A percentile compares a stretch with the other conserved stretches of the same genome.
Evolutionary conservation across 2,113 vertebrate genomes (phyloP).

Genomic region (Panthera uncia): DNA sequence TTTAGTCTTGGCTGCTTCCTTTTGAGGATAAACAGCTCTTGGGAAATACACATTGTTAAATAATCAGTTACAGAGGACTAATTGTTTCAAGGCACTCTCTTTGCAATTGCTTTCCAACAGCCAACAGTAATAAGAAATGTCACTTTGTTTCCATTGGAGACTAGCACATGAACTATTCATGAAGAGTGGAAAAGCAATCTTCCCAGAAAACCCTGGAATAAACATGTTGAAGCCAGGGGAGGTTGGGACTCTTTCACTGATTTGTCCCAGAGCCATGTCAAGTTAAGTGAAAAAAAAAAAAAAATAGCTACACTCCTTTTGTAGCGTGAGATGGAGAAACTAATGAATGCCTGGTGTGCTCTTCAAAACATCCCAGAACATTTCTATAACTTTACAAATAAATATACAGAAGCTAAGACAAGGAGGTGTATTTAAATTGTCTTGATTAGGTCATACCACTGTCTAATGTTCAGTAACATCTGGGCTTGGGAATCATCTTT

Average conservation of each 20-base stretch:
- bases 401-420: slow-evolving; percentile 36
- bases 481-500: background rate
- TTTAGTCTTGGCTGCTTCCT: slow-evolving; percentile 59
- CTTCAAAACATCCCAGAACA: slow-evolving; percentile 2
- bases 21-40: slow-evolving; percentile 63
- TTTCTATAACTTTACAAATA: slow-evolving; percentile 44
- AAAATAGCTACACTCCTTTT: slow-evolving; percentile 13
- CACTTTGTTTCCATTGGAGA: slow-evolving; percentile 73
- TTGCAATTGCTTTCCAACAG: slow-evolving; percentile 58
- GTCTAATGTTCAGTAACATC: background rate
- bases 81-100: slow-evolving; percentile 81
- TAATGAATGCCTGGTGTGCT: slow-evolving; percentile 23
- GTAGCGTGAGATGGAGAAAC: background rate
- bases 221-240: slow-evolving; percentile 25
- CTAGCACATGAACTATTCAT: slow-evolving; percentile 63
- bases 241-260: background rate
- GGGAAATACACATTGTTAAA: slow-evolving; percentile 77
- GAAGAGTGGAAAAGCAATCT: slow-evolving; percentile 29
- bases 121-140: slow-evolving; percentile 74
- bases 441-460: background rate
- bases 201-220: slow-evolving; percentile 64
- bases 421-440: background rate
- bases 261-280: slow-evolving; percentile 49
- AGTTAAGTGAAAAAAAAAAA: background rate
- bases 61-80: slow-evolving; percentile 76